Conservation (phyloP, 2,888 invertebrate species). For the Eupithecia pulchellata region DNA sequence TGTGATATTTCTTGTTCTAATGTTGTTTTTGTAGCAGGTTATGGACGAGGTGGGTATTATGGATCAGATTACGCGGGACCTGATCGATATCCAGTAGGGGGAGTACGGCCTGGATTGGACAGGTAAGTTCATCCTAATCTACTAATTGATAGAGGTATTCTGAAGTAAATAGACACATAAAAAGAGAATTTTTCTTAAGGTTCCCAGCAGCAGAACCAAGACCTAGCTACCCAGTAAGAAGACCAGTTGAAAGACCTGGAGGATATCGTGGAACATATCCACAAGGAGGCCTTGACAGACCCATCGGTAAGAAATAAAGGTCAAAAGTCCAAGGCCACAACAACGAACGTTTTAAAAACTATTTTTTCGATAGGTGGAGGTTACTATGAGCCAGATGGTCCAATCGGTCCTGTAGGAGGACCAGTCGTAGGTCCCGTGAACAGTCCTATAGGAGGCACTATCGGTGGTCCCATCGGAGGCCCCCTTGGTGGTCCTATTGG, state of each 20-base stretch:
- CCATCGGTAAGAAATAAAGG: slow-evolving; percentile 62
- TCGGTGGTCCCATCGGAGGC: slow-evolving; percentile 50
- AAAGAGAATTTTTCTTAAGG: slow-evolving; percentile 49
- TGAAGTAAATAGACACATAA: slow-evolving; percentile 1
- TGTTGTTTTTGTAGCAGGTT: slow-evolving; percentile 48
- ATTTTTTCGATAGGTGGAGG: slow-evolving; percentile 58
- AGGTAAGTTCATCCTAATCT: slow-evolving; percentile 57
- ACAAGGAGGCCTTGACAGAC: slow-evolving; percentile 72
- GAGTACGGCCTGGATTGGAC: slow-evolving; percentile 78
- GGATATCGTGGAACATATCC: slow-evolving; percentile 84
- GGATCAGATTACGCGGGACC: slow-evolving; percentile 69
- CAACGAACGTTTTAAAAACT: not conserved
- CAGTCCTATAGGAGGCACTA: slow-evolving; percentile 43
- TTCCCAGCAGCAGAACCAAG: slow-evolving; percentile 77
- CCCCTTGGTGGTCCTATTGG: slow-evolving; percentile 69
- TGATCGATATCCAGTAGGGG: slow-evolving; percentile 78
- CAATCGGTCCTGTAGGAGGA: slow-evolving; percentile 63
- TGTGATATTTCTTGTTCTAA: slow-evolving; percentile 43
- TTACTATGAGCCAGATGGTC: slow-evolving; percentile 72
- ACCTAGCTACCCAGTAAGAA: slow-evolving; percentile 69
- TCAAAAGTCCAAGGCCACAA: not conserved
- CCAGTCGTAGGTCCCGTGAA: slow-evolving; percentile 56
- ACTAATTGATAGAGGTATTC: not conserved
- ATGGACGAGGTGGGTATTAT: slow-evolving; percentile 76
- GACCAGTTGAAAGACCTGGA: slow-evolving; percentile 74